Base-by-base conservation (phyloP, 1,140 invertebrate species). In the Caenorhabditis remanei region DNA sequence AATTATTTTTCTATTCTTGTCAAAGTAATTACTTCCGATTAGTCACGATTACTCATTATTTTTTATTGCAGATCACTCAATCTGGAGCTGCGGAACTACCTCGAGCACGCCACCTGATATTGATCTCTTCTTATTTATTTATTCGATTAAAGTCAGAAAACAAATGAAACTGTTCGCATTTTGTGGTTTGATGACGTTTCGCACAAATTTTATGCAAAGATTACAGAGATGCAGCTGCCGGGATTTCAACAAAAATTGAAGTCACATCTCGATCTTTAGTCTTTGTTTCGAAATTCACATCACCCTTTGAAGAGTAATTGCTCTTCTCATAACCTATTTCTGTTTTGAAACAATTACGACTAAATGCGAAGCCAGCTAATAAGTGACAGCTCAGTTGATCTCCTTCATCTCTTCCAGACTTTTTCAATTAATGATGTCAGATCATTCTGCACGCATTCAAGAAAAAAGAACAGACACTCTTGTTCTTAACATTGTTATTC, bases 61-160 rank as follows among this genome's bases (percentile, higher is more conserved):
- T 50, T 50, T 79, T 50, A 4, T 79, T 79, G n/a, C 71, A 79
- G 71, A 53, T 79, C 71, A 24, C 71, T 79, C 46, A 48, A 79
- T 24, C n/a, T 79, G n/a, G 46, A 79, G 19, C 71, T 79, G n/a
- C 71, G 71, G n/a, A 50, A 79, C n/a, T 79, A 79, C 46, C 71
- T 79, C 14, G 71, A 79, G 53, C 13, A 79, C 46, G 46, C 71
- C 43, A 43, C 40, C 43, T 79, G 71, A 79, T 16, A 53, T 53
- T 19, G 9, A 43, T 43, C 19, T 65, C 9, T 40, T 2, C 21
- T 41, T 9, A 40, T 63, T 32, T 21, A 63, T 4, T 11, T 63
- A 32, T 8, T 63, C n/a, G 14, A 4, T 21, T 21, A 11, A 13
- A 32, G 11, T 32, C 24, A 32, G 7, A 63, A 63, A 63, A 32